These are phyloP conservation scores for Pilophorus perplexus DNA, from an alignment of 2,888 invertebrate genomes.

Conservation along the genomic window DNA sequence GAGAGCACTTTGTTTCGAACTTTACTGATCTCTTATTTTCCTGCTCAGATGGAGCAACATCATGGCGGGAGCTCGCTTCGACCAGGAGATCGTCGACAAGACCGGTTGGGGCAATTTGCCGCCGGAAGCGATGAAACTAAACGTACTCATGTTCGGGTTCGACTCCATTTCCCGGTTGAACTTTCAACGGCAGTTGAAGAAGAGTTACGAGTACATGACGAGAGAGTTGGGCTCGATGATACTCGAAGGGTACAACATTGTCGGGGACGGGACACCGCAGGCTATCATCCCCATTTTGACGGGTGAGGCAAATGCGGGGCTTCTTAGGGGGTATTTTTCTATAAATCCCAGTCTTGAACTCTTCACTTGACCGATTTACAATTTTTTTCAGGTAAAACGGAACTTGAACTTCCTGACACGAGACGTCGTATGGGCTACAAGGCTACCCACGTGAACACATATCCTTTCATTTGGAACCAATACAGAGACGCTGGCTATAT, in stretches of 20 bases:
- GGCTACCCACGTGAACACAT: constrained; percentile 67
- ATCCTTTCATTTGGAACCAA: constrained; percentile 84
- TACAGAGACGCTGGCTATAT: constrained; percentile 64
- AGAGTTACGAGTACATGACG: constrained; percentile 67
- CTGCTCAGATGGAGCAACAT: constrained; percentile 63
- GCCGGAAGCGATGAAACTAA: constrained; percentile 58
- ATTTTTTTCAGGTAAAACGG: constrained; percentile 57
- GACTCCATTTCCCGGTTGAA: constrained; percentile 84
- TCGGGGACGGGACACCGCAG: constrained; percentile 84
- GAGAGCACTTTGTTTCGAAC: too few relatives aligned
- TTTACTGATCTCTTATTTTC: too few relatives aligned
- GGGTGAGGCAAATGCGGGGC: too few relatives aligned
- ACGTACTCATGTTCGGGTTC: constrained; percentile 81
- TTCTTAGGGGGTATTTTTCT: too few relatives aligned
- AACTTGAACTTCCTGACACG: constrained; percentile 84
- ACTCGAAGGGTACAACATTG: constrained; percentile 75
- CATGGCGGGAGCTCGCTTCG: constrained; percentile 61
- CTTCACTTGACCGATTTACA: too few relatives aligned
- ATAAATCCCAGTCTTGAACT: too few relatives aligned
- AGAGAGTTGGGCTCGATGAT: constrained; percentile 62
- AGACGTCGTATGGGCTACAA: constrained; percentile 64
- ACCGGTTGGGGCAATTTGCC: constrained; percentile 57
- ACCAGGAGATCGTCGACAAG: constrained; percentile 54
- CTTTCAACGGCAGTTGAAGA: constrained; percentile 74
- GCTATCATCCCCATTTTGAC: constrained; percentile 85